Base-by-base conservation (phyloP, 2,888 invertebrate genomes). In the Ectemnius continuus region DNA sequence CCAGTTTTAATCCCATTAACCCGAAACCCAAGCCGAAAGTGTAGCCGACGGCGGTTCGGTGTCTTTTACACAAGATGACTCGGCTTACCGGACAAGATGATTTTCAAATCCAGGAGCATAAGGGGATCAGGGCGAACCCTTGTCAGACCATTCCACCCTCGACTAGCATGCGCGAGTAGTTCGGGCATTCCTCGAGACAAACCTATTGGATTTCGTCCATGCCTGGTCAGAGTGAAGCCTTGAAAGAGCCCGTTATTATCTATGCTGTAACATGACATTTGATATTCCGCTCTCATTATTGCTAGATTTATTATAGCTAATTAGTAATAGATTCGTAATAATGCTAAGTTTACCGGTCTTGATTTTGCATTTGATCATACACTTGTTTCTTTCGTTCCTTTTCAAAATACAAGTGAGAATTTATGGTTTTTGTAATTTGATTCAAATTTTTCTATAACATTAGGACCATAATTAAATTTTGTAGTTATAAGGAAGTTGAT, bases 191-290 rank as follows among this genome's bases (percentile, higher is more conserved):
- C 73, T 67, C 65, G 77, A 79, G 80, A 76, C 80, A 84, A 84
- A 82, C 75, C 84, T 87, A 87, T 88, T 84, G 73, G 84, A 84
- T 88, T 88, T 85, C 87, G 63, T 67, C 61, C 73, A 80, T 78
- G 14, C 5, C 2, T 81, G 80, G 86, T 80, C 82, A 84, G 85
- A 86, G 80, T 75, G 88, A 88, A 88, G 82, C 88, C 88, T 52
- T 84, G 84, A 80, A 83, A 80, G 13, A 66, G 23, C 61, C n/a
- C n/a, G 47, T 70, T 75, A 74, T 77, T 76, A 76, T 75, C 59
- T 48, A 45, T 60, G 18, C 68, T 61, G 79, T 82, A 83, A 83
- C 74, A 36, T 76, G 78, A 84, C 82, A 81, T 66, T 59, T 14
- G 59, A 58, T 4, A 45, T 67, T 62, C 64, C 57, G 46, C 52